These are phyloP conservation scores for Amiota minor DNA, from an alignment of 2,888 invertebrate species.

Conservation along the genomic window DNA sequence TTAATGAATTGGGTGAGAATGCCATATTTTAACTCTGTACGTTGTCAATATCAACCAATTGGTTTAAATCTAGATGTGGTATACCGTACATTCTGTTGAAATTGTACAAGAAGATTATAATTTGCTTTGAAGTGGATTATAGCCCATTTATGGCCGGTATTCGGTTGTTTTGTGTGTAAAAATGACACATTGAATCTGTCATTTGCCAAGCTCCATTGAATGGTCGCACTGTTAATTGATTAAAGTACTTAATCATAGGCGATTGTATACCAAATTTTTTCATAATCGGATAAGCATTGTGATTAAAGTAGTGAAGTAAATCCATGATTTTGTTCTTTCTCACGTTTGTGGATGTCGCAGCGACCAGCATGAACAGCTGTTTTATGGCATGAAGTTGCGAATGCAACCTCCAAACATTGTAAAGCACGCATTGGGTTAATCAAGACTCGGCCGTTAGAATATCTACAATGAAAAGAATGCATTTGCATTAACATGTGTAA, in stretches of 20 bases:
- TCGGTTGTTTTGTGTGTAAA: no score
- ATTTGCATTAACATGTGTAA: background rate
- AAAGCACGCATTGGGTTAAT: slow-evolving; percentile 73
- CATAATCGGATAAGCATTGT: slow-evolving; percentile 75
- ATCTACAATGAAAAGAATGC: slow-evolving; percentile 51
- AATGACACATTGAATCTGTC: no score
- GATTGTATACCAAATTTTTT: slow-evolving; percentile 88
- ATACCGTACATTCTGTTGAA: no score
- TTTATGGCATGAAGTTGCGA: slow-evolving; percentile 75
- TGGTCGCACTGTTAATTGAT: slow-evolving; percentile 39
- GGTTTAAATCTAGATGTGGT: no score
- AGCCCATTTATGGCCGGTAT: no score
- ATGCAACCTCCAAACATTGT: slow-evolving; percentile 80
- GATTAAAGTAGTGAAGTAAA: slow-evolving; percentile 59
- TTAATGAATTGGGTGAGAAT: slow-evolving; percentile 85
- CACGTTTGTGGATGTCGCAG: slow-evolving; percentile 85
- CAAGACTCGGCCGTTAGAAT: slow-evolving; percentile 62
- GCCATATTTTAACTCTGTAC: slow-evolving; percentile 79
- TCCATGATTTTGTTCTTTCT: slow-evolving; percentile 87
- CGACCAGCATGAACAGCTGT: slow-evolving; percentile 73
- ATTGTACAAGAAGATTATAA: no score
- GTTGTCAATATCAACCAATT: no score
- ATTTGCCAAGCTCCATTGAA: no score
- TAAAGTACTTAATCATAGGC: no score
- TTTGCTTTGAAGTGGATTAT: no score